Evolutionary conservation across 2,113 vertebrate species (phyloP).

Genomic region (Zapornia atra): DNA sequence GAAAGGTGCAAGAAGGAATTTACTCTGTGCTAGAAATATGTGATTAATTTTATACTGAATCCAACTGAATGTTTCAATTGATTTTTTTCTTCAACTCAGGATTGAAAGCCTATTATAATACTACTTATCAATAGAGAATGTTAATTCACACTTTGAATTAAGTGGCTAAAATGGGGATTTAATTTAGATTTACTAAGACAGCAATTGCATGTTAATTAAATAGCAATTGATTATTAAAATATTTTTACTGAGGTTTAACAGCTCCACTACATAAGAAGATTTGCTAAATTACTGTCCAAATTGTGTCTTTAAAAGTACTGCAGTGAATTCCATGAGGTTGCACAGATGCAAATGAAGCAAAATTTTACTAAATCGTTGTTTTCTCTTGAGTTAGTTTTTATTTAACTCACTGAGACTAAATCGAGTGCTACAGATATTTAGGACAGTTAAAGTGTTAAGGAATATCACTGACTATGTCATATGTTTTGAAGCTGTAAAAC

Average conservation of each 20-base stretch:
- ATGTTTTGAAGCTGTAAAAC: slow-evolving; percentile 5
- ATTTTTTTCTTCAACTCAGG: slow-evolving; percentile 24
- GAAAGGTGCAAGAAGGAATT: not conserved
- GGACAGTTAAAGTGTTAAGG: not conserved
- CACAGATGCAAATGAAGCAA: not conserved
- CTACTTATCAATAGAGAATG: slow-evolving; percentile 36
- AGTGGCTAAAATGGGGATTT: slow-evolving; percentile 60
- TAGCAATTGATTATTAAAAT: slow-evolving; percentile 56
- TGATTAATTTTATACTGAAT: slow-evolving; percentile 45
- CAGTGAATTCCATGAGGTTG: not conserved
- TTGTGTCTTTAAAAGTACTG: not conserved
- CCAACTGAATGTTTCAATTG: slow-evolving; percentile 33
- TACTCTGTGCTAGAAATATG: not conserved
- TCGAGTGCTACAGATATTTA: not conserved
- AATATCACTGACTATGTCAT: not conserved
- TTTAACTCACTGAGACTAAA: not conserved
- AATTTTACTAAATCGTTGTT: not conserved
- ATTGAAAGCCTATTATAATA: slow-evolving; percentile 37
- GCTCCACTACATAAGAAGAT: not conserved
- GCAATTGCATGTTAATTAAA: slow-evolving; percentile 57
- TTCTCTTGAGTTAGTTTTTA: not conserved
- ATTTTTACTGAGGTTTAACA: slow-evolving; percentile 41
- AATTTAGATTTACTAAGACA: slow-evolving; percentile 62
- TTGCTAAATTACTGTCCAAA: not conserved
- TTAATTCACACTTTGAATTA: slow-evolving; percentile 54